Conservation (phyloP, 2,797 vertebrate genomes). For the Dermochelys coriacea region DNA sequence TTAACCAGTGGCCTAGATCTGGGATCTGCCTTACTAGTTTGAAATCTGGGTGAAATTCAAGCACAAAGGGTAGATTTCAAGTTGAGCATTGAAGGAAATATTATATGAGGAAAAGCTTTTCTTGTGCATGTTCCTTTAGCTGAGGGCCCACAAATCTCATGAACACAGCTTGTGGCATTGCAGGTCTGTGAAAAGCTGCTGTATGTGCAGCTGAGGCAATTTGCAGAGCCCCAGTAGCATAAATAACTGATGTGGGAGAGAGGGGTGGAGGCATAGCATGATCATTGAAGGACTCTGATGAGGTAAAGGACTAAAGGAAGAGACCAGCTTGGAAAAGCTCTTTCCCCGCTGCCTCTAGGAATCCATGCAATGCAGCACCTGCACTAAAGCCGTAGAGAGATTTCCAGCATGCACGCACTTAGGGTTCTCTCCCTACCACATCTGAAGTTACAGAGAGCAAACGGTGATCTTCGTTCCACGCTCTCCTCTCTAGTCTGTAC, state of each 20-base stretch:
- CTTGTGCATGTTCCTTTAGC: background rate
- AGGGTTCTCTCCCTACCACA: background rate
- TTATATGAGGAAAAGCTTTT: background rate
- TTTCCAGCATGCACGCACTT: background rate
- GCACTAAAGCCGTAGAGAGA: background rate
- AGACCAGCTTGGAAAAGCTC: background rate
- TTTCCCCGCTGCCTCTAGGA: background rate
- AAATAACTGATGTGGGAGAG: background rate
- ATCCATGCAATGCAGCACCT: background rate
- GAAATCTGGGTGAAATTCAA: background rate
- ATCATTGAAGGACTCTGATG: background rate
- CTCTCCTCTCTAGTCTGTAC: background rate
- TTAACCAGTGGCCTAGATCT: background rate
- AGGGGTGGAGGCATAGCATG: background rate
- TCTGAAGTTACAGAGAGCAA: background rate
- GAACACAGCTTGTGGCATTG: fast-evolving
- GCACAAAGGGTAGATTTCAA: background rate
- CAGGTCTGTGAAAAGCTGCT: background rate
- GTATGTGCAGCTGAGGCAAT: fast-evolving
- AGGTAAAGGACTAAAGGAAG: background rate
- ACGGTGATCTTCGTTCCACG: background rate
- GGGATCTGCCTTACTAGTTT: background rate
- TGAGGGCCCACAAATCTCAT: background rate
- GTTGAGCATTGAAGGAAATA: background rate
- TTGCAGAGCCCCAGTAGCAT: background rate